These are phyloP conservation scores for Rallus limicola DNA, from an alignment of 2,113 vertebrate genomes.

Conservation along the genomic window DNA sequence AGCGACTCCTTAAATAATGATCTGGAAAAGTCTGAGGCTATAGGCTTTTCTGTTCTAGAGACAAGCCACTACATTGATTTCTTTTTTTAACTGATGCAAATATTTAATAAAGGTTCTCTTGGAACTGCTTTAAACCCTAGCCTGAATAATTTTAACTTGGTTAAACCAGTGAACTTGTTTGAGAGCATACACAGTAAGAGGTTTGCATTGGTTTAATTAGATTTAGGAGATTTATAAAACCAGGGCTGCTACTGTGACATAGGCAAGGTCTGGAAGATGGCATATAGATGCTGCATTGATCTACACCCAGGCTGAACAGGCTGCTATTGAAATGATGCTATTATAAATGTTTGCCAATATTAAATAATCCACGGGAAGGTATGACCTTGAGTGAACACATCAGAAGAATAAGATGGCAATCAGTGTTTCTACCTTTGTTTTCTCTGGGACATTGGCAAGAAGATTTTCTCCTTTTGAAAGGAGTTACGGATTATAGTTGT, in stretches of 20 bases:
- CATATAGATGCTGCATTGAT: conserved; percentile 6
- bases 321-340: not conserved
- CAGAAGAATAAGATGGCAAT: conserved; percentile 43
- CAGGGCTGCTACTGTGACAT: conserved; percentile 15
- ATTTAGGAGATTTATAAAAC: conserved; percentile 50
- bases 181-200: conserved; percentile 17
- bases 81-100: conserved; percentile 21
- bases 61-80: not conserved
- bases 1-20: conserved; percentile 8
- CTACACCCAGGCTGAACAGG: not conserved
- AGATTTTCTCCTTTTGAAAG: conserved; percentile 7
- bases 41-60: not conserved
- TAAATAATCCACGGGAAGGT: conserved; percentile 20
- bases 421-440: conserved; percentile 31
- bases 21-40: conserved; percentile 2
- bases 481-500: not conserved
- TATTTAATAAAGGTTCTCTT: conserved; percentile 31
- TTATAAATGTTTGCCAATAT: conserved; percentile 39
- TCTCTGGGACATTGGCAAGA: not conserved
- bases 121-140: conserved; percentile 24
- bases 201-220: conserved; percentile 58
- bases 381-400: conserved; percentile 52
- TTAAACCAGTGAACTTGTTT: conserved; percentile 42
- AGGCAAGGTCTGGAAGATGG: conserved; percentile 4
- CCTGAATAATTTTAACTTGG: conserved; percentile 41